These are phyloP conservation scores for Metridium senile DNA, from an alignment of 92 coral and sea anemone species.

Conservation along the genomic window DNA sequence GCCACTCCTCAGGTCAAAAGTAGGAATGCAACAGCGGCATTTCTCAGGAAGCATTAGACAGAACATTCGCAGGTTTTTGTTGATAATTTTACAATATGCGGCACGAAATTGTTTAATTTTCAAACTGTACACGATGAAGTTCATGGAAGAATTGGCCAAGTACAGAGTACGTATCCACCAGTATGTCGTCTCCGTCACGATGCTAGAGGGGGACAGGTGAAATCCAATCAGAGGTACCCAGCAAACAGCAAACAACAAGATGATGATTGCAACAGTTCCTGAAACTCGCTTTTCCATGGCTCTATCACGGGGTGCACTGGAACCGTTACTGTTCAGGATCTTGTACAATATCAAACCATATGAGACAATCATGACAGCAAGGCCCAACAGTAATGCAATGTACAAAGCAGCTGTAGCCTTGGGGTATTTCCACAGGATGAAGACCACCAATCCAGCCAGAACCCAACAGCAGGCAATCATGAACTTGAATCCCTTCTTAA, in stretches of 20 bases:
- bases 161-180: conserved; percentile 12
- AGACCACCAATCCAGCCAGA: not conserved
- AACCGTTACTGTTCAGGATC: not conserved
- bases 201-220: not conserved
- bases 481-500: not conserved
- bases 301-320: not conserved
- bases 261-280: conserved; percentile 5
- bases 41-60: not conserved
- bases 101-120: not conserved
- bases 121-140: conserved; percentile 13
- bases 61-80: not conserved
- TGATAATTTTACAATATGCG: not conserved
- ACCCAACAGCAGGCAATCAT: conserved; percentile 1
- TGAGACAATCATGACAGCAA: not conserved
- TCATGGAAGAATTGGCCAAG: conserved; percentile 9
- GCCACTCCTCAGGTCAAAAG: not conserved
- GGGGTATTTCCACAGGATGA: not conserved
- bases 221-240: not conserved
- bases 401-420: not conserved
- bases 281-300: conserved; percentile 14
- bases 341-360: not conserved
- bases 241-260: conserved; percentile 2
- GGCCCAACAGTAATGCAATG: not conserved
- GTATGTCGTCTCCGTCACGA: not conserved
- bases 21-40: not conserved